Evolutionary conservation across 92 coral and sea anemone genomes (phyloP), one percentile per base, ranked within the genome.

Genomic region (Desmophyllum pertusum): DNA sequence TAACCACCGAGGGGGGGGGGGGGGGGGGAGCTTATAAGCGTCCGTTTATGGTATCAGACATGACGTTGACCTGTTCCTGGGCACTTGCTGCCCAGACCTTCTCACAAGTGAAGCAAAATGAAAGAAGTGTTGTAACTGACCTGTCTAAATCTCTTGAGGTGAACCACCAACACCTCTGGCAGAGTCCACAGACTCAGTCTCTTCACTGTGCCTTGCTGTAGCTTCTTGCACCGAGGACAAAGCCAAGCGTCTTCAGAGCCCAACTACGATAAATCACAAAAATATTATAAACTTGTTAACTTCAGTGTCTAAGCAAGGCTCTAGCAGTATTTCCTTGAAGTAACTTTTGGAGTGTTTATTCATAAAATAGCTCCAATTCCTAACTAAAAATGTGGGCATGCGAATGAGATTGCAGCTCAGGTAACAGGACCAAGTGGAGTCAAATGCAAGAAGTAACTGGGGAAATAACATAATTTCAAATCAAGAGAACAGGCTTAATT

Each of bases 221-320:
- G 89, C 68, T 94, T 91, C 85, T 95, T 93, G 70, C 98, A 95
- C 70, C 91, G 84, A 39, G 98, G 98, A 81, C 98, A 95, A 69
- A 91, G 87, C 98, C 98, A 95, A 72, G 98, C 98, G 80, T 95
- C 97, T 63, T 93, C 98, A 76, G 89, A 73, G 33, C 97, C 97
- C 33, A 95, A 89, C 98, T 95, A 43, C 8, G 89, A 37, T 77
- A 10, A 35, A 46, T n/a, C 37, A 77, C 43, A 70, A 11, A 31
- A 71, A 70, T 50, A 50, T 50, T 21, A 51, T 1, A n/a, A 13
- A 5, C 33, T 1, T 62, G 33, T 13, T 10, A 1, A 62, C 31
- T 5, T 62, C 14, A 61, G 67, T 62, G 67, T 62, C 19, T 48
- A 14, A 13, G 53, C 53, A 13, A 48, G n/a, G n/a, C n/a, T n/a